A percentile compares a stretch with the other conserved stretches of the same genome.
phyloP scores from a whole-genome alignment of 2,113 vertebrate species.

The Balaenoptera acutorostrata region DNA sequence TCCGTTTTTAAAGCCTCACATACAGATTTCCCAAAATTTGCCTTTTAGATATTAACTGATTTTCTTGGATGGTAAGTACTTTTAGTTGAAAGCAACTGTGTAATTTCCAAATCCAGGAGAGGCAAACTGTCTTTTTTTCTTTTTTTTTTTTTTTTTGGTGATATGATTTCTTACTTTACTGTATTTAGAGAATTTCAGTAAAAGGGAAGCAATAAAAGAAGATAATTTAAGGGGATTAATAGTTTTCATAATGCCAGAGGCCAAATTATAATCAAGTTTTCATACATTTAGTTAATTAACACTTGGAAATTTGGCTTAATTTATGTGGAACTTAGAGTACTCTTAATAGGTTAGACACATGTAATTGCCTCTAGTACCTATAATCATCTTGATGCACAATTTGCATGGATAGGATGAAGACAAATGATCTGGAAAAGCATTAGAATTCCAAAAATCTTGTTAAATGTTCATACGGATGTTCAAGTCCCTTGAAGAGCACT shows the following conservation, averaged over 20 bases:
- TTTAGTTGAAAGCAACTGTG: not conserved
- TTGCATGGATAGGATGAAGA: conserved; percentile 44
- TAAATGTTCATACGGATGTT: not conserved
- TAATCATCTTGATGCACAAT: conserved; percentile 61
- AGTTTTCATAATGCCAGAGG: conserved; percentile 57
- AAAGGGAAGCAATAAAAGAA: conserved; percentile 26
- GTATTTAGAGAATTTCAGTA: conserved; percentile 28
- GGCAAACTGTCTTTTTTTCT: not conserved
- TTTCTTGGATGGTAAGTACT: not conserved
- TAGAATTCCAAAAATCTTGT: not conserved
- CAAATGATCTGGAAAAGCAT: conserved; percentile 43
- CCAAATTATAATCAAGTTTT: conserved; percentile 68
- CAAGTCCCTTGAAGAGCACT: conserved; percentile 15
- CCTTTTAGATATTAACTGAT: not conserved
- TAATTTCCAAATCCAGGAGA: conserved; percentile 15
- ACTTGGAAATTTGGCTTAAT: conserved; percentile 46
- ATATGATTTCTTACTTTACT: not conserved
- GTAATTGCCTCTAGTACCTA: conserved; percentile 60
- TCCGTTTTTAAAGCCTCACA: not conserved
- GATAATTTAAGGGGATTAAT: conserved; percentile 62
- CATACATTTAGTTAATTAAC: conserved; percentile 68
- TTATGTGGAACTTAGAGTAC: conserved; percentile 61
- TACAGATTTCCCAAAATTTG: not conserved
- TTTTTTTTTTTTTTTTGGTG: not conserved
- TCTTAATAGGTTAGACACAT: conserved; percentile 56